Base-by-base conservation (phyloP, 2,113 vertebrate species). In the Psammodynastes pulverulentus region DNA sequence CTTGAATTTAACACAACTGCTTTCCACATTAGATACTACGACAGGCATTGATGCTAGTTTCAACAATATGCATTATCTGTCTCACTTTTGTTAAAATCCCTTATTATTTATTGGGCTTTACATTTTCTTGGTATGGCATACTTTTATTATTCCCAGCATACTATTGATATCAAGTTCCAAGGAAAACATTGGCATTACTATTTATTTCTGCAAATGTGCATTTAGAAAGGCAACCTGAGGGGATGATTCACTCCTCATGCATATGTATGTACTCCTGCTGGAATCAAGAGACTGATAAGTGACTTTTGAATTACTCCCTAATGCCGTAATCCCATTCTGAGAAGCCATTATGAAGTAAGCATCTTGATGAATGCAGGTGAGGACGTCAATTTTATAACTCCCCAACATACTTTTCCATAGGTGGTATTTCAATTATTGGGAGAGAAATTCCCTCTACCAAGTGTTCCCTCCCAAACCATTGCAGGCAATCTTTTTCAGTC, bases 191-290 rank as follows among this genome's bases (percentile, higher is more conserved):
- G 85, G 46, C 39, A 91, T 62, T 87, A 62, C n/a, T 56, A 91
- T 91, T 91, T 87, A 87, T 87, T 87, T 15, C 46, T 87, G 54
- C 34, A 26, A 91, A 58, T 26, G 45, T 49, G 46, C 56, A 58
- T 87, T 86, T 87, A 91, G 84, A 91, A 49, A 87, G 54, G 52
- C 90, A 87, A 56, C 84, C 26, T 49, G 58, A 91, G 45, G 84
- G 54, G 46, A 91, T 87, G 85, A 91, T 87, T 91, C 85, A 87
- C 46, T 87, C 26, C 43, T 85, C 56, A 87, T 87, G 29, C 29
- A 87, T 91, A 39, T 62, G 45, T 91, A 54, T 86, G 79, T 91
- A 23, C 52, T 85, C 45, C 39, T 86, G 52, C 49, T 86, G 56
- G 54, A 87, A 62, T 49, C 13, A 49, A 87, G 54, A 67, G 45